phyloP scores from a whole-genome alignment of 2,888 invertebrate species.

The Parnassius smintheus region DNA sequence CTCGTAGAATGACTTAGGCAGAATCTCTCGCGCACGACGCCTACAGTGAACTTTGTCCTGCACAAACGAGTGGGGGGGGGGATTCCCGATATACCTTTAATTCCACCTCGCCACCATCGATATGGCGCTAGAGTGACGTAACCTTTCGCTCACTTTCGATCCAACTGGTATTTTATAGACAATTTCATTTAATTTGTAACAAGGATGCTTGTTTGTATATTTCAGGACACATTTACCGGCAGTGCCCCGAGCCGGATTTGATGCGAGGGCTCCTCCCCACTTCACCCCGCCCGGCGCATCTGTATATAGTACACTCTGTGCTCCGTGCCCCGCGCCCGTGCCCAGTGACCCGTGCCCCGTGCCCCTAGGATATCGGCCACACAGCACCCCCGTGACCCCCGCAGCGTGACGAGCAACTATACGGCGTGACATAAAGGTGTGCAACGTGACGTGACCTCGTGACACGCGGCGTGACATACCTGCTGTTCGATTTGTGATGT shows the following conservation, averaged over 20 bases:
- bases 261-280: slow-evolving; percentile 50
- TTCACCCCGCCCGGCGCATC: slow-evolving; percentile 34
- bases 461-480: not conserved
- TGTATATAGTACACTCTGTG: slow-evolving; percentile 62
- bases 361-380: not conserved
- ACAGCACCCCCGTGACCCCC: not conserved
- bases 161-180: no score
- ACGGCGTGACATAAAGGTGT: no score
- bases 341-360: slow-evolving; percentile 13
- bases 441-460: no score
- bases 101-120: no score
- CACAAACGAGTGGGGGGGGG: no score
- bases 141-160: no score
- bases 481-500: no score
- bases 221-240: slow-evolving; percentile 66
- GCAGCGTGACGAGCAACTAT: not conserved
- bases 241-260: slow-evolving; percentile 70
- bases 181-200: not conserved
- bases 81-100: no score
- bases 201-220: slow-evolving; percentile 14
- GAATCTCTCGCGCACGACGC: no score
- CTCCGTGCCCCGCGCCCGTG: slow-evolving; percentile 1
- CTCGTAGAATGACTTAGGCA: no score
- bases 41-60: no score
- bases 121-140: no score